These are phyloP conservation scores for Donacobius atricapilla DNA, from an alignment of 2,113 vertebrate species.

Conservation along the genomic window DNA sequence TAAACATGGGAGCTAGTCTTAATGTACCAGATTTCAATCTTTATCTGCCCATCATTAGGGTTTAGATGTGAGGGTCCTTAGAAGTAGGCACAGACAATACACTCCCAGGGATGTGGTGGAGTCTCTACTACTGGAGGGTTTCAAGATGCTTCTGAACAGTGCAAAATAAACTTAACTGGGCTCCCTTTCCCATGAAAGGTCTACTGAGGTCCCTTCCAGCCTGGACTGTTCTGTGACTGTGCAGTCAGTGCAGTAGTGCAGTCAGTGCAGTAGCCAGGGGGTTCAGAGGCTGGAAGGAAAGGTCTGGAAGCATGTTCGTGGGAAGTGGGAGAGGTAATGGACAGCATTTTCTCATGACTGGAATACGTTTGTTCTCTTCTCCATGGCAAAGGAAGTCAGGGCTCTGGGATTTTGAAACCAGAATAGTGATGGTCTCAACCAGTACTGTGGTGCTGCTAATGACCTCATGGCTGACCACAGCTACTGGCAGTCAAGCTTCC, in stretches of 20 bases:
- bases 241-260: background rate
- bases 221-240: background rate
- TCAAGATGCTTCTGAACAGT: background rate
- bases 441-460: conserved; percentile 36
- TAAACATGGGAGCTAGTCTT: background rate
- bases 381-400: conserved; percentile 43
- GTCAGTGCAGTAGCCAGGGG: background rate
- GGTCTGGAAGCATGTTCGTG: background rate
- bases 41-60: background rate
- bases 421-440: conserved; percentile 41
- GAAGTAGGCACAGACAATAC: background rate
- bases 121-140: background rate
- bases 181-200: background rate
- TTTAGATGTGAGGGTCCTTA: background rate
- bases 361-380: conserved; percentile 40
- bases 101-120: background rate
- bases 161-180: background rate
- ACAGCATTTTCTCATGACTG: background rate
- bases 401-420: conserved; percentile 39
- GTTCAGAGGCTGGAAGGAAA: background rate
- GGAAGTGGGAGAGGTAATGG: background rate
- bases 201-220: background rate
- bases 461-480: conserved; percentile 45
- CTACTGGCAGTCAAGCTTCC: background rate
- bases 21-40: background rate